Evolutionary conservation across 2,113 vertebrate genomes (phyloP), one percentile per base, ranked within the genome.

Genomic region (Lagopus muta): DNA sequence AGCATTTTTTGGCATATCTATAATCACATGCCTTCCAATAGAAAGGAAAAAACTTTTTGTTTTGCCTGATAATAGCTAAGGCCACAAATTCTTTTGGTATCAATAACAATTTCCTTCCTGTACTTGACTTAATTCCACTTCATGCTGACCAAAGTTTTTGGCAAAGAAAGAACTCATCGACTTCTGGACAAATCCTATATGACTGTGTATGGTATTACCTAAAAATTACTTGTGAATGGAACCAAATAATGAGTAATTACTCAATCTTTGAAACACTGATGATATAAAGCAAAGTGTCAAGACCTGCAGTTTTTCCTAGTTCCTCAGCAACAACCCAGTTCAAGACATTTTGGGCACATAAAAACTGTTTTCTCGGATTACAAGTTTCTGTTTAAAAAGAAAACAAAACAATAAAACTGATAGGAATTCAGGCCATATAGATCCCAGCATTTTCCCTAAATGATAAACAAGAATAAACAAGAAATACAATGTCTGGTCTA

Each of bases 21-120:
- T 79, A 76, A 93, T 88, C 86, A 48, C 50, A 80, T 21, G 61
- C 57, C 32, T 88, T 75, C 76, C 0, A 36, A 83, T 71, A 90
- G 80, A 16, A 55, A 28, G 15, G 50, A 86, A 72, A 79, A 93
- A 83, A 75, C 27, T 4, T 82, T 93, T 81, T 78, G 69, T 71
- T 90, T 60, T 21, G 36, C 28, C 57, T 94, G 40, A 69, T 61
- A 87, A 76, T 73, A 91, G 57, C 78, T 28, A 57, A 71, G 61
- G 32, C 82, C 93, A 82, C 74, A 79, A 57, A 87, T 92, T 82
- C 75, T 65, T 82, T 28, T 19, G 9, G 62, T 76, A 82, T 61
- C 87, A 48, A 72, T 85, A 92, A 86, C 50, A 9, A 42, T 65
- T 84, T 79, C 78, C 84, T 93, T 82, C 73, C 87, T 87, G 66